Percentiles rank a stretch among this genome's conserved stretches.
phyloP scores from a whole-genome alignment of 2,797 vertebrate species.

The Oophaga sylvatica region DNA sequence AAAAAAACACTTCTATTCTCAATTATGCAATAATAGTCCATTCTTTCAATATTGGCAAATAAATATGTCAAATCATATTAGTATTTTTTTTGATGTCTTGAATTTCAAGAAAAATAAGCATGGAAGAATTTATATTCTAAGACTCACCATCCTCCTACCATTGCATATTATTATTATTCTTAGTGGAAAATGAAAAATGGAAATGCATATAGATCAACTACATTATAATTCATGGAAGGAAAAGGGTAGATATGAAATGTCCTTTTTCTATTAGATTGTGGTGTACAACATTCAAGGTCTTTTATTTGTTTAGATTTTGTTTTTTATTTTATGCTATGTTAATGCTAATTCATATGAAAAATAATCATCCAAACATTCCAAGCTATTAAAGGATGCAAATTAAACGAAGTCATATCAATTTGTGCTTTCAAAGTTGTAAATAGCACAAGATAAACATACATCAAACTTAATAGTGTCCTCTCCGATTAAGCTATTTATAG shows the following conservation, averaged over 20 bases:
- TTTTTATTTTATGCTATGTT: slow-evolving; percentile 20
- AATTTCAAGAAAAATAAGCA: slow-evolving; percentile 3
- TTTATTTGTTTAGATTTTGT: slow-evolving; percentile 1
- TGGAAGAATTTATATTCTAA: neutral
- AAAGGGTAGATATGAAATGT: neutral
- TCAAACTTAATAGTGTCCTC: slow-evolving; percentile 47
- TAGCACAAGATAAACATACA: slow-evolving; percentile 53
- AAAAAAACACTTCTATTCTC: too few relatives aligned
- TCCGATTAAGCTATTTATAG: slow-evolving; percentile 47
- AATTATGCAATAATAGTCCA: too few relatives aligned
- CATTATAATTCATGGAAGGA: slow-evolving; percentile 18
- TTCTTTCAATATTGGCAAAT: neutral
- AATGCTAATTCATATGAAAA: slow-evolving; percentile 42
- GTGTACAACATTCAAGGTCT: neutral
- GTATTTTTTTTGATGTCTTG: neutral
- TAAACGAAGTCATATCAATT: slow-evolving; percentile 53
- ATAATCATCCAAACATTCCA: slow-evolving; percentile 38
- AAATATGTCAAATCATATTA: neutral
- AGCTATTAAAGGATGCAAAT: slow-evolving; percentile 53
- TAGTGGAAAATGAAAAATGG: neutral
- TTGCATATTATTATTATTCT: neutral
- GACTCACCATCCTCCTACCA: neutral
- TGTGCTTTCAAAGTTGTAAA: slow-evolving; percentile 53
- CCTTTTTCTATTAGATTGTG: neutral
- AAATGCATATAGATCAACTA: neutral